phyloP scores from a whole-genome alignment of 2,888 invertebrate species.

The Tromatobia lineatoria region DNA sequence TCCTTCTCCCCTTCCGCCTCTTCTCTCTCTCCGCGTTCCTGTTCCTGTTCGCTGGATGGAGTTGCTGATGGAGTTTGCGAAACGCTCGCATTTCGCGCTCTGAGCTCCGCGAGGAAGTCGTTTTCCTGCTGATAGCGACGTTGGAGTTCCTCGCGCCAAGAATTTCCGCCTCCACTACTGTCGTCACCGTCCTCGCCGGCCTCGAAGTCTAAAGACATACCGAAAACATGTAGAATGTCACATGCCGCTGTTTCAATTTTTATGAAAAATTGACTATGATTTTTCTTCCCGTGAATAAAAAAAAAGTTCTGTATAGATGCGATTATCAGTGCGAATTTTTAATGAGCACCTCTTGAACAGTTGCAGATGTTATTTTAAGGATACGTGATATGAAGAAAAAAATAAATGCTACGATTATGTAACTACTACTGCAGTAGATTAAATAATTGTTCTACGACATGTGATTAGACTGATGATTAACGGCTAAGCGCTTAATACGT shows the following conservation, averaged over 20 bases:
- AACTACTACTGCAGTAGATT: slow-evolving; percentile 55
- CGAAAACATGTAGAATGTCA: slow-evolving; percentile 39
- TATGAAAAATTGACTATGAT: background rate
- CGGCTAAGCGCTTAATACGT: slow-evolving; percentile 63
- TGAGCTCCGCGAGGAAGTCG: slow-evolving; percentile 87
- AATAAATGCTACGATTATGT: slow-evolving; percentile 57
- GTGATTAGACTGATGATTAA: slow-evolving; percentile 37
- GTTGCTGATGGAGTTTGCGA: slow-evolving; percentile 80
- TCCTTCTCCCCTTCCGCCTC: slow-evolving; percentile 86
- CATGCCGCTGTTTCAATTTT: slow-evolving; percentile 15
- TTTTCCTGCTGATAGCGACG: slow-evolving; percentile 88
- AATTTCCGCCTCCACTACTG: slow-evolving; percentile 86
- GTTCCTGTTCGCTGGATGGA: slow-evolving; percentile 79
- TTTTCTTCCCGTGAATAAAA: background rate
- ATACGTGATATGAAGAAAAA: slow-evolving; percentile 34
- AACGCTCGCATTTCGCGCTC: slow-evolving; percentile 86
- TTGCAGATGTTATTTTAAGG: slow-evolving; percentile 37
- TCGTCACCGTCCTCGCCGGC: slow-evolving; percentile 90
- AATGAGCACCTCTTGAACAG: slow-evolving; percentile 20
- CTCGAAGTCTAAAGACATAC: slow-evolving; percentile 88
- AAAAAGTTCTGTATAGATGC: background rate
- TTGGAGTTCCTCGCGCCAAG: slow-evolving; percentile 88
- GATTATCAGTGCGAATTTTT: slow-evolving; percentile 21
- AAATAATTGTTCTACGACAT: slow-evolving; percentile 49
- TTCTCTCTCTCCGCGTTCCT: slow-evolving; percentile 83